Evolutionary conservation across 2,888 invertebrate species (phyloP), one percentile per base, ranked within the genome.

Genomic region (Andrena bucephala): DNA sequence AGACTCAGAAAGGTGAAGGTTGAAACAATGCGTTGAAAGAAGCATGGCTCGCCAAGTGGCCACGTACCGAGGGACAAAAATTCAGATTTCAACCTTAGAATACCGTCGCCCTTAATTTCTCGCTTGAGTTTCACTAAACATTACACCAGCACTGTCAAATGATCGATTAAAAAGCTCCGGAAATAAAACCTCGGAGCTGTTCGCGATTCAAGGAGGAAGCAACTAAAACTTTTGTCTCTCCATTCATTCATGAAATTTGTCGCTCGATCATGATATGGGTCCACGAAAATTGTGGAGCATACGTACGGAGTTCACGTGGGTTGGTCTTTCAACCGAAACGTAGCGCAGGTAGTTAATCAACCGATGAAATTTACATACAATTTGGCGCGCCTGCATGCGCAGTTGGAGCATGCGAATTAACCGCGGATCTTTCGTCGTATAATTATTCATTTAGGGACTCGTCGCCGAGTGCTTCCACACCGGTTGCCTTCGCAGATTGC

Each of bases 1-100:
- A 54, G 36, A 50, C 50, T 50, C 31, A 33, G 65, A 83, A 83
- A 83, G 83, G 83, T 83, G 80, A 83, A 83, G 74, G 81, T 83
- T 83, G 77, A 71, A 76, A 70, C 62, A 83, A 65, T 27, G 31
- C 48, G 66, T 63, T 33, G 54, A 31, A 36, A 33, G 20, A 72
- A 63, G 57, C 59, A 16, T 62, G 48, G 50, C 63, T 16, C 52
- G 42, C 24, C 27, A 36, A 72, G 31, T 63, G 20, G 13, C 29
- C 62, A 20, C 13, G 36, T 29, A 50, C 16, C 33, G 42, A 57
- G 52, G 54, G 24, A 16, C 54, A 16, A 62, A 6, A 42, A 42
- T 42, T 31, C 16, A 52, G 69, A 60, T 70, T 29, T 42, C 31
- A 54, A 69, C 7, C 36, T 36, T 4, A 31, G 1, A 3, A 57